phyloP scores from a whole-genome alignment of 35 echinoderm and acorn worm genomes.

The Hemicentrotus pulcherrimus region DNA sequence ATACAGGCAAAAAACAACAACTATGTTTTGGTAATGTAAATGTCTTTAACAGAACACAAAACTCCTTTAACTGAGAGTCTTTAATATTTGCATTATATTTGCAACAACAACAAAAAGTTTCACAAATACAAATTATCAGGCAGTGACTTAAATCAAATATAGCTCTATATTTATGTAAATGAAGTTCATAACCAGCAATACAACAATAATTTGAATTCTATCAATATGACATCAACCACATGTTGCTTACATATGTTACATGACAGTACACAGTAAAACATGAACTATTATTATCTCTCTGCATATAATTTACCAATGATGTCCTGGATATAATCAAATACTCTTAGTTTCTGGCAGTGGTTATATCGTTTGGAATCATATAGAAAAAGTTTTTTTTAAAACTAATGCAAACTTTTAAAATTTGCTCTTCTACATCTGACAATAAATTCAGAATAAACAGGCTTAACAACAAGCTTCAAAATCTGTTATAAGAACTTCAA shows the following conservation, averaged over 20 bases:
- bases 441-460: background rate
- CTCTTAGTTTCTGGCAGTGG: background rate
- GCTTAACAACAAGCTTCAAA: background rate
- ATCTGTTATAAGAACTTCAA: background rate
- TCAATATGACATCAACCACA: background rate
- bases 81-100: no score
- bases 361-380: slow-evolving; percentile 1
- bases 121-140: background rate
- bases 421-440: background rate
- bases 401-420: background rate
- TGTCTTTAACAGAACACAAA: background rate
- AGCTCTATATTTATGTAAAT: background rate
- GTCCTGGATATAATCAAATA: background rate
- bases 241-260: background rate
- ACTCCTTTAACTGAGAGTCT: no score
- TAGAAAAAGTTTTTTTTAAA: background rate
- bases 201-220: background rate
- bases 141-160: background rate
- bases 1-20: no score
- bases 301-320: background rate
- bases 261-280: background rate
- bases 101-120: background rate
- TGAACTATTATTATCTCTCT: background rate
- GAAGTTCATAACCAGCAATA: background rate
- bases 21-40: background rate